Conservation (phyloP, 23 tunicate genomes). For the Oikopleura dioica region DNA sequence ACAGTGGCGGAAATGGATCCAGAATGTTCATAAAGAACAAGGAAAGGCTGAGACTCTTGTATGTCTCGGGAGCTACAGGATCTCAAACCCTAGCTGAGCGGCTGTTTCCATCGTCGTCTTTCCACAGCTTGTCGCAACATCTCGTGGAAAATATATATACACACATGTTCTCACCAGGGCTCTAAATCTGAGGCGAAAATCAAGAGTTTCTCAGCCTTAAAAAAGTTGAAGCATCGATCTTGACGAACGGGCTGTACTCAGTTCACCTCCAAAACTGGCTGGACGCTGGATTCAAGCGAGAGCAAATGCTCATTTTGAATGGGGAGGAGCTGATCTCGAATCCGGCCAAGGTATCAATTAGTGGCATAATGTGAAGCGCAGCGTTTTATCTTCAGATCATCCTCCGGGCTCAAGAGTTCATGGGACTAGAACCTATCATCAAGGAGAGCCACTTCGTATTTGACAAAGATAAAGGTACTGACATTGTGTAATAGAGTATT, state of each 20-base stretch:
- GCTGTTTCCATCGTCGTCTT: too few relatives aligned
- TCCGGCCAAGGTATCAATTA: conserved; percentile 10
- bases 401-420: background rate
- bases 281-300: background rate
- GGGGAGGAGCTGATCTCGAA: background rate
- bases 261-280: conserved; percentile 3
- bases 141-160: too few relatives aligned
- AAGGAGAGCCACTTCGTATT: background rate
- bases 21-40: background rate
- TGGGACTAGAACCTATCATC: conserved; percentile 4
- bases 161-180: too few relatives aligned
- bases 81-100: too few relatives aligned
- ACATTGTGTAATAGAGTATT: too few relatives aligned
- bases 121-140: too few relatives aligned
- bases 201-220: too few relatives aligned
- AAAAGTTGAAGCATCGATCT: conserved; percentile 11
- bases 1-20: conserved; percentile 1
- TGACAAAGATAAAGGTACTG: conserved; percentile 5
- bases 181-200: too few relatives aligned
- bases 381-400: too few relatives aligned
- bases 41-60: too few relatives aligned
- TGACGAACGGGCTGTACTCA: conserved; percentile 1
- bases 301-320: background rate
- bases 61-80: too few relatives aligned
- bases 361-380: too few relatives aligned